Evolutionary conservation across 2,888 invertebrate species (phyloP), one percentile per base, ranked within the genome.

Genomic region (Xylota sylvarum): DNA sequence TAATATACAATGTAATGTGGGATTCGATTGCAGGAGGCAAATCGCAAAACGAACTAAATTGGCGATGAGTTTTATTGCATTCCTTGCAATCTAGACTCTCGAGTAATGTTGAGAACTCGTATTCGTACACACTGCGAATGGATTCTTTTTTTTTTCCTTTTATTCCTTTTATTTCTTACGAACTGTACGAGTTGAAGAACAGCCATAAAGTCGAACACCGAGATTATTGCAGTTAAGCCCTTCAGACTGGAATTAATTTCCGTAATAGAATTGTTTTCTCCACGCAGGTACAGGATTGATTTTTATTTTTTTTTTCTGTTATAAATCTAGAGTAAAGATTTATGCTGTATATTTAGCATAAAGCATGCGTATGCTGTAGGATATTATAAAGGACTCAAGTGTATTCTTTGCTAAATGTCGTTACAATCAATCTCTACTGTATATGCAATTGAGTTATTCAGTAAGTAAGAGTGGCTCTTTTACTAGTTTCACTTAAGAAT

Each of bases 1-100:
- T 19, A 60, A 79, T 60, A 70, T 83, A 84, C 85, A 86, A 81
- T 77, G 85, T 86, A 81, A 62, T 72, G 58, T 72, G 67, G 58
- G 65, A 85, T 81, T 85, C 77, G 76, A 85, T 77, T 81, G 74
- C 76, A 56, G 35, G 40, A 81, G 67, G 76, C 80, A 65, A 72
- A 23, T 19, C 35, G 17, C 30, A 65, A 23, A 67, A 40, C 65
- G 58, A 81, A 85, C 62, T 70, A 81, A 76, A 76, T 76, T 40
- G 65, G 40, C 52, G 76, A 76, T 52, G 80, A 70, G 52, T 58
- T 80, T 74, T 85, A 80, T 80, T 80, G 56, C 64, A 74, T 79
- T 84, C 55, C 35, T 48, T 74, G 70, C 27, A 77, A 70, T 82
- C 82, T 77, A 50, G 65, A 58, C 73, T 73, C 64, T 73, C 64